These are phyloP conservation scores for Pelagia noctiluca DNA, from an alignment of 30 jellyfish, hydroid and myxozoan genomes.

Conservation along the genomic window DNA sequence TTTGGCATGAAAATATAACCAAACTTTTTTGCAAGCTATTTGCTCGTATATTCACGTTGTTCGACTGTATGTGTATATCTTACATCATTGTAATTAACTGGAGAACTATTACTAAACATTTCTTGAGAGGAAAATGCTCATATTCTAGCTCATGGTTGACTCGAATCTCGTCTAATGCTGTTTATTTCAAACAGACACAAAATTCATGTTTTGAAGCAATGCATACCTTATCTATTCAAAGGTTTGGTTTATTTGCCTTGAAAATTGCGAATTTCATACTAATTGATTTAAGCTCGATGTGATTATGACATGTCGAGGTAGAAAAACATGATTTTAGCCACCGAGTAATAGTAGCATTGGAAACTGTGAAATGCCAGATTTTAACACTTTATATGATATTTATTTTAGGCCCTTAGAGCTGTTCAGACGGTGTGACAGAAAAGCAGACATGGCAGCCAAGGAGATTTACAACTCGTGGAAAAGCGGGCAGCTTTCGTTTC, in stretches of 20 bases:
- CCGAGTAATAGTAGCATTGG: background rate
- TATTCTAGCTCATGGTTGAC: no score
- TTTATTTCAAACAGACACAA: no score
- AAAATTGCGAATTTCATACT: background rate
- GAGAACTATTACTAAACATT: background rate
- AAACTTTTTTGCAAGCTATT: background rate
- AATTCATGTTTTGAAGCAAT: background rate
- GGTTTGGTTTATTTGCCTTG: no score
- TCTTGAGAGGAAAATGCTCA: no score
- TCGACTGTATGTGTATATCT: background rate
- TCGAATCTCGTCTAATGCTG: no score
- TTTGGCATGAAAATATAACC: background rate
- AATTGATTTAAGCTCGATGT: background rate
- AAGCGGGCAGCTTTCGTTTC: slow-evolving; percentile 58
- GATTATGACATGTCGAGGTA: no score
- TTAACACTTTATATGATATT: background rate
- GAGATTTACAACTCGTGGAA: slow-evolving; percentile 66
- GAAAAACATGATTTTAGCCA: no score
- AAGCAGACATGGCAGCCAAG: slow-evolving; percentile 80
- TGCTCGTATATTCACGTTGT: background rate
- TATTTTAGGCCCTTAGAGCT: slow-evolving; percentile 72
- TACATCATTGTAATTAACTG: background rate
- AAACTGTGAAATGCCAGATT: background rate
- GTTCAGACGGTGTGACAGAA: slow-evolving; percentile 79
- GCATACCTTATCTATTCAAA: background rate